A percentile compares a stretch with the other conserved stretches of the same genome.
These are phyloP conservation scores for Clamator glandarius DNA, from an alignment of 2,797 vertebrate species.

Conservation along the genomic window DNA sequence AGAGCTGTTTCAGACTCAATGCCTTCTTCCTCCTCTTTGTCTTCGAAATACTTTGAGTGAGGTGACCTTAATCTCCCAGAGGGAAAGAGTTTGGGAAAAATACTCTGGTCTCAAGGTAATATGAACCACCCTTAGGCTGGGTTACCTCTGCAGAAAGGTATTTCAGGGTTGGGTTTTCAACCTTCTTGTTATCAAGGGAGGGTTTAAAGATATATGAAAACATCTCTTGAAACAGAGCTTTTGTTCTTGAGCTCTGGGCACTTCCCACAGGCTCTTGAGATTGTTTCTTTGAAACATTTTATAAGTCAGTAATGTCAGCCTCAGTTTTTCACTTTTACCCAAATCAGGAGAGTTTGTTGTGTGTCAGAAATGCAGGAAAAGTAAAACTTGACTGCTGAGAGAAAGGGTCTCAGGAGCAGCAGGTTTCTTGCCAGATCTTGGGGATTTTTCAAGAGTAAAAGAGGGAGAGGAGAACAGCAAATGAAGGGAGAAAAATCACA, in stretches of 20 bases:
- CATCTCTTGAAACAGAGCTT: background rate
- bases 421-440: background rate
- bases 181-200: background rate
- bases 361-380: background rate
- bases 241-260: background rate
- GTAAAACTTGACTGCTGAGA: background rate
- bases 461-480: background rate
- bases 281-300: background rate
- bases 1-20: background rate
- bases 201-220: background rate
- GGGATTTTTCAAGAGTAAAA: background rate
- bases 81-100: rapidly evolving
- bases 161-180: background rate
- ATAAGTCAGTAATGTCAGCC: background rate
- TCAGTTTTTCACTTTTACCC: background rate
- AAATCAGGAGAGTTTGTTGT: background rate
- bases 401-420: background rate
- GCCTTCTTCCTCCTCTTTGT: background rate
- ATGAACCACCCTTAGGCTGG: background rate
- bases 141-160: background rate
- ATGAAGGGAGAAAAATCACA: background rate
- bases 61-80: background rate
- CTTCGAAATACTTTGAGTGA: background rate
- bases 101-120: background rate
- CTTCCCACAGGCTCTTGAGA: background rate